Evolutionary conservation across 2,113 vertebrate genomes (phyloP), one percentile per base, ranked within the genome.

Genomic region (Lota lota): DNA sequence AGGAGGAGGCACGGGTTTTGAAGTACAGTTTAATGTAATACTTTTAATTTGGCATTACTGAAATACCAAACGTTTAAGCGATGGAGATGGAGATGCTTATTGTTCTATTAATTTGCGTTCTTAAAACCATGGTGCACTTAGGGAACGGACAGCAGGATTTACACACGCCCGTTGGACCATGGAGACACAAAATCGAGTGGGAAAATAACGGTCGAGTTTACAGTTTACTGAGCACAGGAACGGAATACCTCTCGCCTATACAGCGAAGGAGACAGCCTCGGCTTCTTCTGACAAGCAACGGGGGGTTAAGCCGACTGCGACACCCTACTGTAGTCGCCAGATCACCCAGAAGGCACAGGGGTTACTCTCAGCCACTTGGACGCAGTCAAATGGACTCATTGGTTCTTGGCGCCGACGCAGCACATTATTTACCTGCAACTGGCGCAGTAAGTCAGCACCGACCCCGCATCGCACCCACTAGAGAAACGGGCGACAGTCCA

Each of bases 161-260:
- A 67, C 75, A 77, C 67, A 21, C 28, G 22, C 62, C 68, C 7
- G 67, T 28, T 1, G 79, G 76, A 2, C 81, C 86, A 22, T 92
- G 89, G 90, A 86, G 77, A 72, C 88, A 91, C 54, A 78, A 73
- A 53, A 79, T 92, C 22, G 86, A 88, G 73, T 92, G 91, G 91
- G 82, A 91, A 72, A 92, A 85, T 63, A 88, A 90, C 79, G 88
- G 92, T 0, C 85, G 82, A 47, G 69, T 84, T 50, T 89, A 77
- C 77, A 91, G 88, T 67, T 76, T 93, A n/a, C 76, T 90, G 69
- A 93, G 89, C 83, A 89, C 90, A 3, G 91, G 88, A 15, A 78
- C 88, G 18, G 86, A 85, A 5, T 92, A 91, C 56, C 88, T 79
- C 18, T 53, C 79, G 20, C 85, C 85, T 0, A 72, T 68, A 2